A percentile compares a stretch with the other conserved stretches of the same genome.
Evolutionary conservation across 1,140 invertebrate genomes (phyloP).

Genomic region (Bombus waltoni): DNA sequence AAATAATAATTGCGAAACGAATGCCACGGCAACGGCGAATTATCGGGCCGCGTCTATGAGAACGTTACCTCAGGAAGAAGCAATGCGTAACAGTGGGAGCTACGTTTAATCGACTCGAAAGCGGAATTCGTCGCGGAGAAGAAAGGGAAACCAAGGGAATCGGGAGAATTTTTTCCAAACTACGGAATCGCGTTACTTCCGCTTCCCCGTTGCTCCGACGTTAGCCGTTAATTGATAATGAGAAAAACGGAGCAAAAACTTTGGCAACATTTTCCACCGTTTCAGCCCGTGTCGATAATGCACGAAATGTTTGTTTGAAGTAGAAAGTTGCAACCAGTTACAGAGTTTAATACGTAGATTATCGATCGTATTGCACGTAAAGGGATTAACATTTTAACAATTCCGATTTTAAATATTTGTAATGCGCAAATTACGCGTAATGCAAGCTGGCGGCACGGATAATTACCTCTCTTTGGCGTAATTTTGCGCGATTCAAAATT

Average conservation of each 20-base stretch:
- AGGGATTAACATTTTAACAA: constrained; percentile 48
- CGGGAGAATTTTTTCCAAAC: constrained; percentile 39
- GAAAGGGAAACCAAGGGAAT: neutral
- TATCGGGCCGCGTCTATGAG: neutral
- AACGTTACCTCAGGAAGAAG: neutral
- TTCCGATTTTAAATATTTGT: constrained; percentile 54
- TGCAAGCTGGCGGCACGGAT: neutral
- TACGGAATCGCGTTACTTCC: constrained; percentile 17
- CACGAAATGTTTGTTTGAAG: neutral
- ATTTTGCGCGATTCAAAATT: neutral
- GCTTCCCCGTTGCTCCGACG: neutral
- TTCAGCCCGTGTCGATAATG: neutral
- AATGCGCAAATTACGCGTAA: constrained; percentile 44
- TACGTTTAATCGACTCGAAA: constrained; percentile 22
- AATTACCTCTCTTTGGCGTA: constrained; percentile 38
- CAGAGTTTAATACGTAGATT: neutral
- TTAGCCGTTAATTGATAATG: constrained; percentile 19
- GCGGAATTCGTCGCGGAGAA: neutral
- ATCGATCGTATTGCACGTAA: neutral
- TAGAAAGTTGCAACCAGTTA: neutral
- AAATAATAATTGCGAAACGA: too few species aligned
- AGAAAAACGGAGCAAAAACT: constrained; percentile 17
- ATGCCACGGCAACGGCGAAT: too few species aligned
- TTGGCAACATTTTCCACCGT: neutral
- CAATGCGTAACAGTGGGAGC: neutral